These are phyloP conservation scores for Electrophaes corylata DNA, from an alignment of 2,888 invertebrate species.

Conservation along the genomic window DNA sequence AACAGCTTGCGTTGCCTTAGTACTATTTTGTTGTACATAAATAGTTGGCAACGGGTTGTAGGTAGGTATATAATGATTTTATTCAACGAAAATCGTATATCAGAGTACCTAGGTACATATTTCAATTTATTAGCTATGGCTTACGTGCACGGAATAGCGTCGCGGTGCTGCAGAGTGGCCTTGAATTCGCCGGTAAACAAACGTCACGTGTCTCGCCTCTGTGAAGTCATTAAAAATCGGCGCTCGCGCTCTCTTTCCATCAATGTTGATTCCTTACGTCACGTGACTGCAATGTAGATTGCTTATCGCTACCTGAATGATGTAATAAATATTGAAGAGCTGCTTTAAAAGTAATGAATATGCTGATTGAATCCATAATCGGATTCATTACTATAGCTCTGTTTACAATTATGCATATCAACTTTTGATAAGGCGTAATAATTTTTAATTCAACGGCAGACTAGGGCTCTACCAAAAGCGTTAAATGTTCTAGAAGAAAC, in stretches of 20 bases:
- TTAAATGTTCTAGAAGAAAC: conserved; percentile 15
- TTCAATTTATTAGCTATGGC: conserved; percentile 46
- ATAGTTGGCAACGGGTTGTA: conserved; percentile 23
- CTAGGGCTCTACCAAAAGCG: conserved; percentile 1
- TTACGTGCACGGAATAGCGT: conserved; percentile 66
- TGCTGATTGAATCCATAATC: conserved; percentile 7
- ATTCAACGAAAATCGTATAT: too few relatives aligned
- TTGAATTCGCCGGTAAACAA: conserved; percentile 74
- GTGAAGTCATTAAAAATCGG: conserved; percentile 51
- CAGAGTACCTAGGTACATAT: conserved; percentile 36
- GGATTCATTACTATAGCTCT: background rate
- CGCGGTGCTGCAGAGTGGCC: conserved; percentile 73
- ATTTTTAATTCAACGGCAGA: background rate
- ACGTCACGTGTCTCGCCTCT: conserved; percentile 65
- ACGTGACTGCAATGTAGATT: conserved; percentile 25
- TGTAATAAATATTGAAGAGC: conserved; percentile 10
- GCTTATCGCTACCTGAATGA: conserved; percentile 23
- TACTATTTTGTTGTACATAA: background rate
- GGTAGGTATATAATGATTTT: background rate
- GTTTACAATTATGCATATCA: background rate
- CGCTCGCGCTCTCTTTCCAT: conserved; percentile 48
- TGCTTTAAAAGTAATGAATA: conserved; percentile 10
- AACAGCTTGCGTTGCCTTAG: conserved; percentile 14
- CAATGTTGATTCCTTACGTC: conserved; percentile 40
- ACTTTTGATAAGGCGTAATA: background rate